phyloP scores from a whole-genome alignment of 2,797 vertebrate species.

The Lepilemur septentrionalis region DNA sequence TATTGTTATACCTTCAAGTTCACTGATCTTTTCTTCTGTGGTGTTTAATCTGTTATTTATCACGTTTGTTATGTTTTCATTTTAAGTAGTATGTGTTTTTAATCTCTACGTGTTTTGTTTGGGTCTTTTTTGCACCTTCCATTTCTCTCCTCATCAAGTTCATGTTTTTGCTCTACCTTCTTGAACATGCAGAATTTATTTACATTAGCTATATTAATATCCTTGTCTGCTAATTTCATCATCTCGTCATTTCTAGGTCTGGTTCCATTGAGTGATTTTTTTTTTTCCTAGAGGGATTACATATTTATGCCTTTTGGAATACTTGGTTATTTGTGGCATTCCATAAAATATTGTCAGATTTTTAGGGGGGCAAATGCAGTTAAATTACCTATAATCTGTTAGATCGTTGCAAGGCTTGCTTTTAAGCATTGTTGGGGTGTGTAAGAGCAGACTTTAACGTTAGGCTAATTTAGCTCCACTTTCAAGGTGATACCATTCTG shows the following conservation, averaged over 20 bases:
- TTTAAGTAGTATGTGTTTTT: constrained; percentile 19
- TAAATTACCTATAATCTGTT: not conserved
- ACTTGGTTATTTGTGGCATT: not conserved
- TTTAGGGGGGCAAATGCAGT: not conserved
- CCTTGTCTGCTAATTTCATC: constrained; percentile 4
- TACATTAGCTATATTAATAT: not conserved
- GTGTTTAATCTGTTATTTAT: not conserved
- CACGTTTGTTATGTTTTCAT: not conserved
- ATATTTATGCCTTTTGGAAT: constrained; percentile 8
- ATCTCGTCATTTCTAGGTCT: not conserved
- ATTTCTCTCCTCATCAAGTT: not conserved
- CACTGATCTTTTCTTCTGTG: not conserved
- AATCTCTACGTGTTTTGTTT: not conserved
- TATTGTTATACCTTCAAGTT: not conserved
- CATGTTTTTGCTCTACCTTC: not conserved
- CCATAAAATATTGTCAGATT: not conserved
- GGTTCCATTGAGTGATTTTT: not conserved
- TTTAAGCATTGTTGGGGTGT: not conserved
- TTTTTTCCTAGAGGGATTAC: not conserved
- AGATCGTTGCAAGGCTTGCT: not conserved
- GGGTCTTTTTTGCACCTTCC: not conserved
- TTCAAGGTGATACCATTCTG: not conserved
- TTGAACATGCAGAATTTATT: not conserved
- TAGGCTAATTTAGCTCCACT: not conserved
- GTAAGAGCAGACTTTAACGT: not conserved